Percentiles rank a stretch among this genome's conserved stretches.
These are phyloP conservation scores for Mystacides longicornis DNA, from an alignment of 2,888 invertebrate genomes.

Conservation along the genomic window DNA sequence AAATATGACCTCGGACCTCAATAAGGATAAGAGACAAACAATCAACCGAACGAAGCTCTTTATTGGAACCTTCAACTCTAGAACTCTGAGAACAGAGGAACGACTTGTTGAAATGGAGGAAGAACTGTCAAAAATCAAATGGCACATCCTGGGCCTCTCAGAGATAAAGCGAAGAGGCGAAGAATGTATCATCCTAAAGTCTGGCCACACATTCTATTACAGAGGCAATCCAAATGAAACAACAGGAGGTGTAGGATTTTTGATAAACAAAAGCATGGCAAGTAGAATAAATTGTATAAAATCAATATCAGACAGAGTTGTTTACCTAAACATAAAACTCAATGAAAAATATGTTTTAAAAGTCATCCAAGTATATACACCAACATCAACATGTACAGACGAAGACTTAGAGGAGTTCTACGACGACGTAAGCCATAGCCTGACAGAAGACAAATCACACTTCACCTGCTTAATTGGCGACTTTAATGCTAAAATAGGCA, in stretches of 20 bases:
- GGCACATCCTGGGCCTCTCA: background rate
- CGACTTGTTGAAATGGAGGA: background rate
- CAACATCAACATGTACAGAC: background rate
- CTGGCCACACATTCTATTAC: background rate
- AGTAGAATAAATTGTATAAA: background rate
- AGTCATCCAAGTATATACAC: background rate
- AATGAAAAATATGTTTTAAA: background rate
- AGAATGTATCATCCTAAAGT: background rate
- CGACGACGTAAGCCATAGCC: background rate
- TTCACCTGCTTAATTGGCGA: no score
- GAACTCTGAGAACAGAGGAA: background rate
- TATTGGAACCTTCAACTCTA: background rate
- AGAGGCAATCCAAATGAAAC: background rate
- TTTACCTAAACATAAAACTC: background rate
- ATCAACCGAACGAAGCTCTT: background rate
- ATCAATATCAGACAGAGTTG: background rate
- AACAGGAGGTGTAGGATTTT: background rate
- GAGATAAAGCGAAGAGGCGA: background rate
- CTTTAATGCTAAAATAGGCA: no score
- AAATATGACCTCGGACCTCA: background rate
- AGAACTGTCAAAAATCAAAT: background rate
- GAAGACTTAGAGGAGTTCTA: constrained; percentile 1
- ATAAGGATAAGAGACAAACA: background rate
- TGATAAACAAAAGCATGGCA: background rate
- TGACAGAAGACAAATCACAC: background rate